phyloP scores from a whole-genome alignment of 2,797 vertebrate species.

The Huso huso region DNA sequence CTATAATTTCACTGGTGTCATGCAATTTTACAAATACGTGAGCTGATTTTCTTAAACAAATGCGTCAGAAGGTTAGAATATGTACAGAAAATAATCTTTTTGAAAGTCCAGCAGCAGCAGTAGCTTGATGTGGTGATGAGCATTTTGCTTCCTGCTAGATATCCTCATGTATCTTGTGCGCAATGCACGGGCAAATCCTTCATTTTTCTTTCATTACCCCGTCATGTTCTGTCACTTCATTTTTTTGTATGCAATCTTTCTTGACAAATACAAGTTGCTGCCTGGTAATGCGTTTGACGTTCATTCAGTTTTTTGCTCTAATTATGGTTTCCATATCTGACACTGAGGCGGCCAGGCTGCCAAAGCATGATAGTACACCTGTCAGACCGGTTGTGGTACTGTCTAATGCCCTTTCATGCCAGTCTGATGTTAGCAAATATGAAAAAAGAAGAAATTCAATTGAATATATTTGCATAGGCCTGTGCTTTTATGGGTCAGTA shows the following conservation, averaged over 20 bases:
- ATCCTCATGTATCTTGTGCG: slow-evolving; percentile 34
- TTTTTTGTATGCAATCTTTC: slow-evolving; percentile 66
- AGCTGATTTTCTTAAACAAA: no score
- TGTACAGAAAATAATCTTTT: no score
- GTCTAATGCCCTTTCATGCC: slow-evolving; percentile 70
- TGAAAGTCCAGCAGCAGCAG: no score
- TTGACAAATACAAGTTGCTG: slow-evolving; percentile 71
- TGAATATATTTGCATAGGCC: slow-evolving; percentile 63
- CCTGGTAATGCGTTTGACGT: slow-evolving; percentile 66
- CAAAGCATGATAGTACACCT: slow-evolving; percentile 51
- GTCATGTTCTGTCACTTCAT: slow-evolving; percentile 69
- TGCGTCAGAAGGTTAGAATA: no score
- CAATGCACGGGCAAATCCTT: slow-evolving; percentile 61
- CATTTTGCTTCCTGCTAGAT: no score
- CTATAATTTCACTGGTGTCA: no score
- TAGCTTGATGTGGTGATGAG: no score
- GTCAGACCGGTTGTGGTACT: slow-evolving; percentile 49
- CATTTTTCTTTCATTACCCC: slow-evolving; percentile 64
- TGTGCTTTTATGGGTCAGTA: slow-evolving; percentile 66
- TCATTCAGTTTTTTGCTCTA: slow-evolving; percentile 58
- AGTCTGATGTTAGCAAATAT: slow-evolving; percentile 64
- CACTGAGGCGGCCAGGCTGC: slow-evolving; percentile 38
- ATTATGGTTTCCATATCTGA: slow-evolving; percentile 53
- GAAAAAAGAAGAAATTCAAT: slow-evolving; percentile 14
- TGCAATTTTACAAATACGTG: no score